Evolutionary conservation across 2,113 vertebrate genomes (phyloP).

Genomic region (Odobenus rosmarus): DNA sequence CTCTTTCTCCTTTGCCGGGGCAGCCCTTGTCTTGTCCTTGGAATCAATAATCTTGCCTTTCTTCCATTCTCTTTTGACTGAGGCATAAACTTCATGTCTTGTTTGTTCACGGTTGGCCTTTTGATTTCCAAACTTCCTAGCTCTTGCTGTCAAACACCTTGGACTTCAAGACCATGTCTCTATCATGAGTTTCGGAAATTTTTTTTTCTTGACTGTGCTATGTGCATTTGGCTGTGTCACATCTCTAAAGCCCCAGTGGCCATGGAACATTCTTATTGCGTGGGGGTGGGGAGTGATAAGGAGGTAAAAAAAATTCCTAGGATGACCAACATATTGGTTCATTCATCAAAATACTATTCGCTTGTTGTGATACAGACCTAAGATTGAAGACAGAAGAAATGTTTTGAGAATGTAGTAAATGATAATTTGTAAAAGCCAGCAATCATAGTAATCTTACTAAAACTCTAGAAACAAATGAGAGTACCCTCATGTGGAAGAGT

Average conservation of each 20-base stretch:
- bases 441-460: background rate
- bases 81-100: constrained; percentile 11
- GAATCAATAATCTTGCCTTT: constrained; percentile 7
- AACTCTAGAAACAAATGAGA: background rate
- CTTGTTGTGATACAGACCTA: background rate
- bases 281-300: background rate
- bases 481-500: background rate
- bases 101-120: background rate
- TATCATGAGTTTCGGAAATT: background rate
- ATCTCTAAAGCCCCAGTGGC: background rate
- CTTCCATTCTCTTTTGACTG: background rate
- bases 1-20: background rate
- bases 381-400: background rate
- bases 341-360: constrained; percentile 1
- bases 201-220: background rate
- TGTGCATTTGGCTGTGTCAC: background rate
- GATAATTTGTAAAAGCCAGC: background rate
- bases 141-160: constrained; percentile 4
- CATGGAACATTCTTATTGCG: background rate
- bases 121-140: background rate
- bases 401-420: background rate
- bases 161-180: background rate
- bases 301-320: background rate
- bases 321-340: background rate
- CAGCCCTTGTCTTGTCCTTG: background rate